Evolutionary conservation across 2,113 vertebrate genomes (phyloP), one percentile per base, ranked within the genome.

Genomic region (Camelus bactrianus): DNA sequence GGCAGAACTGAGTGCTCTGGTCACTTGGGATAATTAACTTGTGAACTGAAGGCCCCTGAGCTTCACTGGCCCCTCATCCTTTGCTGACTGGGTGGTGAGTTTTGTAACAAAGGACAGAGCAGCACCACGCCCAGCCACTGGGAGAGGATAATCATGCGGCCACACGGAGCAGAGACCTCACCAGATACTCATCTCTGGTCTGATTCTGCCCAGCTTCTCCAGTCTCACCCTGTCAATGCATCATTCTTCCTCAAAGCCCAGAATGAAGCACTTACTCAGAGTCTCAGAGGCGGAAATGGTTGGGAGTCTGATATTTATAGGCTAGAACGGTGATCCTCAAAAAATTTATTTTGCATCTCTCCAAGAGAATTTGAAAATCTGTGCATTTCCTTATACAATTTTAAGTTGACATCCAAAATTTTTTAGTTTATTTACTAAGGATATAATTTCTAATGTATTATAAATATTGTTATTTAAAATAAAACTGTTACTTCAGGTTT

Each of bases 381-480:
- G 1, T 83, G 19, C 48, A 76, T 42, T 11, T 46, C 62, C 13
- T 56, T 38, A 56, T 0, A 46, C 16, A 56, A 81, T 83, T 92
- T 89, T 52, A 75, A 83, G 50, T 94, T 89, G 19, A 69, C 28
- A 46, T 69, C 35, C 6, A 52, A 24, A 54, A 11, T 22, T 46
- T 75, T 94, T 84, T 30, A 84, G 8, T 89, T 84, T 84, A 76
- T 52, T 89, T 83, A 69, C 38, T 83, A 56, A 83, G 62, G 79
- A 70, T 65, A 12, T 73, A 64, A 87, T 65, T 81, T 58, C 48
- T 69, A 48, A 64, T 30, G 72, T 75, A 58, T 64, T 86, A n/a
- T 89, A 60, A 89, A 85, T 73, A 70, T 10, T 93, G 77, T 60
- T 70, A 67, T n/a, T 91, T 72, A 81, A 79, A 84, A 90, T 77